Evolutionary conservation across 2,888 invertebrate species (phyloP).

Genomic region (Aspidiotus destructor): DNA sequence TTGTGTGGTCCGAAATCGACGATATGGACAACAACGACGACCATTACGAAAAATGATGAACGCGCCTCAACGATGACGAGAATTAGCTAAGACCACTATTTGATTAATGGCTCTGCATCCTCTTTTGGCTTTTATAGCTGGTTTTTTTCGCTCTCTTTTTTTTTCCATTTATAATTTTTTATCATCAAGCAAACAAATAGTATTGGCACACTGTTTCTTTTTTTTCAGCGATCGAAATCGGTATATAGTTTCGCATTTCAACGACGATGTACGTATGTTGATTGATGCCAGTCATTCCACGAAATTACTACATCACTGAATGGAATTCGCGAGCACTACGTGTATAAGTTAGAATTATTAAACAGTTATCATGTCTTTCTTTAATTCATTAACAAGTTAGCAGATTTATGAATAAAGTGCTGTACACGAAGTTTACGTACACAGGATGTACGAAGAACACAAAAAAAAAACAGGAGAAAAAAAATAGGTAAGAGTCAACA

Average conservation of each 20-base stretch:
- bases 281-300: constrained; percentile 16
- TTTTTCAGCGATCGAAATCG: constrained; percentile 22
- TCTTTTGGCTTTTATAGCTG: constrained; percentile 23
- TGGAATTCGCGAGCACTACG: constrained; percentile 3
- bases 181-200: constrained; percentile 7
- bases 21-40: constrained; percentile 17
- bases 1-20: constrained; percentile 28
- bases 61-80: constrained; percentile 28
- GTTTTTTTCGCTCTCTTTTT: constrained; percentile 11
- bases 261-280: constrained; percentile 13
- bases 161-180: background rate
- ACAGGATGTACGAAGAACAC: no score
- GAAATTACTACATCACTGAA: constrained; percentile 3
- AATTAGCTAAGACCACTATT: constrained; percentile 24
- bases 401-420: background rate
- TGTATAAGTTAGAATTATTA: constrained; percentile 1
- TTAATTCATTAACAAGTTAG: constrained; percentile 1
- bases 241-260: constrained; percentile 20
- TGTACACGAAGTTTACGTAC: no score
- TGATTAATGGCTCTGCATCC: constrained; percentile 31
- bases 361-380: background rate
- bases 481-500: no score
- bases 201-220: constrained; percentile 10
- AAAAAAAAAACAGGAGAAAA: no score
- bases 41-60: constrained; percentile 29